Percentiles rank a stretch among this genome's conserved stretches.
Conservation (phyloP, 2,113 vertebrate species). For the Callipepla squamata region DNA sequence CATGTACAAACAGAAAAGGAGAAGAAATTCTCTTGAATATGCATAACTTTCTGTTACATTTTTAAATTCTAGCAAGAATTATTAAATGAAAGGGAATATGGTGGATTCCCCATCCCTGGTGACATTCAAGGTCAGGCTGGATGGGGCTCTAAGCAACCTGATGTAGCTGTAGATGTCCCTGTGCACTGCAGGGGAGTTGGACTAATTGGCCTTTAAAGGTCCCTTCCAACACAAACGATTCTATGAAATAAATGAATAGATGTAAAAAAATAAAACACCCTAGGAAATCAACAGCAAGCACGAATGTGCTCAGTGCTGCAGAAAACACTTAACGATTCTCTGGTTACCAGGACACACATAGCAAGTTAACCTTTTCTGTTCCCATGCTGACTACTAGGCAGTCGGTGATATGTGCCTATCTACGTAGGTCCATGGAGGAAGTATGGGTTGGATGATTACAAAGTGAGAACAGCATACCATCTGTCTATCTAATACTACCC, state of each 20-base stretch:
- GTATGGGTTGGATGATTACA: neutral
- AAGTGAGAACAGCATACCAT: slow-evolving; percentile 32
- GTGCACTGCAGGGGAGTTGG: no score
- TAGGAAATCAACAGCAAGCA: neutral
- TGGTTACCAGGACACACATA: neutral
- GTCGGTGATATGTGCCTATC: neutral
- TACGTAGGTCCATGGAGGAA: neutral
- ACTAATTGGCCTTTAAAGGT: no score
- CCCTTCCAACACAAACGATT: no score
- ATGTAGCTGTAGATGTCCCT: no score
- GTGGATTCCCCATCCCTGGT: no score
- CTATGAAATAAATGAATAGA: neutral
- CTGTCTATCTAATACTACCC: slow-evolving; percentile 26
- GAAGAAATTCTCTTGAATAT: neutral
- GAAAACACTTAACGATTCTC: neutral
- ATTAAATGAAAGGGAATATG: neutral
- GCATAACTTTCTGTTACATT: neutral
- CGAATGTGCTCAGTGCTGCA: neutral
- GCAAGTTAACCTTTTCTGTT: slow-evolving; percentile 19
- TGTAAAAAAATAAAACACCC: neutral
- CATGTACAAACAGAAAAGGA: slow-evolving; percentile 28
- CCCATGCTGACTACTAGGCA: neutral
- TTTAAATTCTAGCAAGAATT: neutral
- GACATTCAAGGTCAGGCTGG: no score
- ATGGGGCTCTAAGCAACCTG: no score